phyloP scores from a whole-genome alignment of 2,888 invertebrate species.

The Iselma pallidipennis region DNA sequence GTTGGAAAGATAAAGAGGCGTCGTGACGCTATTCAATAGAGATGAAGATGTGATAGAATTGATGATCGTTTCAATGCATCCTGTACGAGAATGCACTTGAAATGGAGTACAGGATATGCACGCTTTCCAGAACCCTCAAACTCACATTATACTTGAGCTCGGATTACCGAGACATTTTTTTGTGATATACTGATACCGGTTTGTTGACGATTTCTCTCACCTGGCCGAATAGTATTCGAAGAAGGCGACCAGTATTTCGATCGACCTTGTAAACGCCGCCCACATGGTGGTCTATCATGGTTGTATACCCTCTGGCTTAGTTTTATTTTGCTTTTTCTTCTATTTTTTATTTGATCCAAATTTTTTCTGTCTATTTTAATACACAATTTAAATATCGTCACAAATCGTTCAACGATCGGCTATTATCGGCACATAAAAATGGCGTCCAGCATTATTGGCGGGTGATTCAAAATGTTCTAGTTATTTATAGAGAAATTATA shows the following conservation, averaged over 20 bases:
- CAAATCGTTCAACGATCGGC: background rate
- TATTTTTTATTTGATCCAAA: background rate
- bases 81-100: no score
- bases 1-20: no score
- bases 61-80: no score
- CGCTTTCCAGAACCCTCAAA: no score
- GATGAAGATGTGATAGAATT: no score
- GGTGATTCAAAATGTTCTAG: background rate
- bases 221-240: constrained; percentile 81
- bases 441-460: background rate
- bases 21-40: no score
- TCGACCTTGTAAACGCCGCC: constrained; percentile 78
- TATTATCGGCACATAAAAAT: background rate
- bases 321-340: background rate
- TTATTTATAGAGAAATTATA: no score
- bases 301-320: constrained; percentile 6
- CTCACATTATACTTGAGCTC: no score
- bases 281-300: constrained; percentile 67
- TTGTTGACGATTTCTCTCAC: constrained; percentile 53
- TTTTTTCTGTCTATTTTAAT: no score
- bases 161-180: no score
- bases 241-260: constrained; percentile 80
- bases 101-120: no score
- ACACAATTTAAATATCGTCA: background rate
- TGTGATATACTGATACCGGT: no score